phyloP scores from a whole-genome alignment of 2,113 vertebrate species.

The Callocephalon fimbriatum region DNA sequence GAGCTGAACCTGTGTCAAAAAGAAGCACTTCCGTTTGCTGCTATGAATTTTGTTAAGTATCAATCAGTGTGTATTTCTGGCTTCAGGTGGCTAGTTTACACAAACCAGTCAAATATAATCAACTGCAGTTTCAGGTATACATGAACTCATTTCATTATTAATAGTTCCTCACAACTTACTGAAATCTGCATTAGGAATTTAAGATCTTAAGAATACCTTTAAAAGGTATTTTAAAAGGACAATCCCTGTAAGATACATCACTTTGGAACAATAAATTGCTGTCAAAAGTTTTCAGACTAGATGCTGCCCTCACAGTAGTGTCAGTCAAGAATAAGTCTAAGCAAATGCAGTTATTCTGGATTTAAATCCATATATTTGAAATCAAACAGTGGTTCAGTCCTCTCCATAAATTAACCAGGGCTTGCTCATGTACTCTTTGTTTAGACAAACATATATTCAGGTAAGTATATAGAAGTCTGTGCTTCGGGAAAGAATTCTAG shows the following conservation, averaged over 20 bases:
- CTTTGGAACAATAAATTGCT: neutral
- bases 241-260: neutral
- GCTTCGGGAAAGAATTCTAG: neutral
- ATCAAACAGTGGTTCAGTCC: neutral
- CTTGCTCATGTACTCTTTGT: neutral
- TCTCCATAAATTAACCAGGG: neutral
- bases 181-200: neutral
- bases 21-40: slow-evolving; percentile 1
- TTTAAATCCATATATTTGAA: neutral
- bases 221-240: neutral
- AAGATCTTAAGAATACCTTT: neutral
- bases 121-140: neutral
- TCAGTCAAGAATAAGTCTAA: neutral
- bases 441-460: neutral
- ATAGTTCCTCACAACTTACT: neutral
- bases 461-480: neutral
- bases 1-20: slow-evolving; percentile 30
- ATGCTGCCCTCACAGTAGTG: neutral
- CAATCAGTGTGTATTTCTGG: neutral
- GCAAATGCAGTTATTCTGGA: neutral
- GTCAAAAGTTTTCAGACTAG: neutral
- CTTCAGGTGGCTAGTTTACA: neutral
- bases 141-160: neutral
- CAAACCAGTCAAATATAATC: neutral
- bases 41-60: slow-evolving; percentile 16